Evolutionary conservation across 2,113 vertebrate species (phyloP), one percentile per base, ranked within the genome.

Genomic region (Lagenorhynchus albirostris): DNA sequence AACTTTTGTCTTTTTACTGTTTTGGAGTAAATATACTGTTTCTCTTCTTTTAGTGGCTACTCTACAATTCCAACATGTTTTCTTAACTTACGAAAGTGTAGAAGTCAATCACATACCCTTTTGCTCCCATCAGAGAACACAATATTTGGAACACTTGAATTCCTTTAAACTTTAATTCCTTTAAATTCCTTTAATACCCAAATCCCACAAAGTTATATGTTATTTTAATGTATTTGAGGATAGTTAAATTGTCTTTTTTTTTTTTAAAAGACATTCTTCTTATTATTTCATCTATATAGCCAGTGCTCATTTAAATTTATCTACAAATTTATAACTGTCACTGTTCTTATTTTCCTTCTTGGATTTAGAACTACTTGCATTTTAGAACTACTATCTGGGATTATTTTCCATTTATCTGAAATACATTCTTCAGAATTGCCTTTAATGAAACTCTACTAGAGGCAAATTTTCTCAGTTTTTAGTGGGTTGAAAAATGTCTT

Each of bases 391-490:
- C 13, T 65, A 12, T 82, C 50, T 89, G 36, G 26, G 21, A 84
- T 84, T 70, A 84, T 92, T 95, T 89, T 89, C 36, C 13, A 36
- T 79, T 58, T 89, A 58, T 85, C 47, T 63, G 47, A 96, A 80
- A 68, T 36, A 5, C 12, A 50, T 38, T 79, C 63, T 86, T 84
- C 53, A 79, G 29, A 81, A 65, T 73, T 80, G 87, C 36, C 23
- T 73, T 47, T 25, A 50, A 17, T 63, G 53, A 71, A 63, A 2
- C 82, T 84, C 41, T 85, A 38, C 13, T 71, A 55, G 53, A 85
- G 23, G 17, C 31, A 63, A 81, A 80, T 36, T 50, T 50, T 63
- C 44, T 23, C 25, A 38, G 8, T 63, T 85, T 79, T 83, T 84
- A 70, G 11, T 25, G 44, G n/a, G 3, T 83, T 89, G n/a, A 47